Conservation (phyloP, 2,113 vertebrate species). For the Catharus fuscescens region DNA sequence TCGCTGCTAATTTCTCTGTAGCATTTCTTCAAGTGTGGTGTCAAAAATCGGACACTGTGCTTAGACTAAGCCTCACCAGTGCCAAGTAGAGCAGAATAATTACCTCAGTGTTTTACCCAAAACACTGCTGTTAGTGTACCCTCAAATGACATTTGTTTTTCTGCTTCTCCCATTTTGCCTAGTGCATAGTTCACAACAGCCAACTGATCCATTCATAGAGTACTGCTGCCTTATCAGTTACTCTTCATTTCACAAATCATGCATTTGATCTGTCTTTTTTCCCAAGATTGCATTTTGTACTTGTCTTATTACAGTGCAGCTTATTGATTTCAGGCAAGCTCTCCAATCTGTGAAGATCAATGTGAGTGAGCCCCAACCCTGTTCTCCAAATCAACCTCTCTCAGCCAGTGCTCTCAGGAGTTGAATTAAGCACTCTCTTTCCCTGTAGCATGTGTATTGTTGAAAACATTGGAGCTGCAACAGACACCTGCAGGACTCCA, state of each 20-base stretch:
- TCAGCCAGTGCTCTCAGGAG: not conserved
- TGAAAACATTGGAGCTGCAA: not conserved
- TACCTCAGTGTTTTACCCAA: not conserved
- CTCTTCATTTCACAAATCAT: not conserved
- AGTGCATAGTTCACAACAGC: not conserved
- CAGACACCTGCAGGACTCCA: not conserved
- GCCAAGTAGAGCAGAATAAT: conserved; percentile 68
- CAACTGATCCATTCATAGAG: not conserved
- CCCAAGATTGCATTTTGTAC: not conserved
- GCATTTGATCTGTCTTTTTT: not conserved
- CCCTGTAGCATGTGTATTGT: not conserved
- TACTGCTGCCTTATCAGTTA: not conserved
- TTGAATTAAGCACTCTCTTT: not conserved
- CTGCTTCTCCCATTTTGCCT: not conserved
- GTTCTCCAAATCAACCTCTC: not conserved
- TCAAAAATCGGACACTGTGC: not conserved
- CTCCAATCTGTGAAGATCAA: conserved; percentile 60
- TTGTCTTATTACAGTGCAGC: not conserved
- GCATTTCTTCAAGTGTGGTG: not conserved
- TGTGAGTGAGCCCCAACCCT: not conserved
- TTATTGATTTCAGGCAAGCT: conserved; percentile 59
- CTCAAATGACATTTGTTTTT: not conserved
- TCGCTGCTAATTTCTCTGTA: not conserved
- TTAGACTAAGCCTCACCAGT: conserved; percentile 14
- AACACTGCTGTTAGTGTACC: not conserved